Base-by-base conservation (phyloP, 2,888 invertebrate species). In the Lathronympha strigana region DNA sequence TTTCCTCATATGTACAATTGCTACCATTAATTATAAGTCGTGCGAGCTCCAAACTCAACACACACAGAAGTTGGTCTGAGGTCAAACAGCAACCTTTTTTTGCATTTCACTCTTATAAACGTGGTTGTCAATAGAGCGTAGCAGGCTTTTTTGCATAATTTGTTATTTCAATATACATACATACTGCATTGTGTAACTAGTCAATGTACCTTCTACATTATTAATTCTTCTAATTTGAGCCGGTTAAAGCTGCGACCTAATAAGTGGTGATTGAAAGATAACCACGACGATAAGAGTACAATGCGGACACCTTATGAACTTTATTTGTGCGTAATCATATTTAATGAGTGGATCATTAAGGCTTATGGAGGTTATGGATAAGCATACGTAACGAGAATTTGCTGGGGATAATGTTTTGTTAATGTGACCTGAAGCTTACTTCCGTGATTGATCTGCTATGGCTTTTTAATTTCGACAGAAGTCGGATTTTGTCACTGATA, bases 241-340 rank as follows among this genome's bases (percentile, higher is more conserved):
- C 61, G 69, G 71, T 69, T 61, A 55, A 43, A 1, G 0, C 1
- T 73, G 63, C 72, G 74, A 63, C 70, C 76, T 79, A 77, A 80
- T 82, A 79, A 79, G 69, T 72, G 58, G 62, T 60, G 76, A 78
- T 80, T 70, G 72, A 80, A 73, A 15, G 67, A 74, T 76, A 67
- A 66, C 57, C 63, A 64, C 72, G 64, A n/a, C n/a, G n/a, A n/a
- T n/a, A n/a, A n/a, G n/a, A 72, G 69, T 69, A 69, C 67, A 69
- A 73, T 73, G 69, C 67, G 21, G 63, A 69, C 60, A 47, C 54
- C 47, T 61, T 47, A 40, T 28, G 36, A 47, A 60, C 54, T 54
- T 66, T 60, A 60, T 61, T 66, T 54, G 60, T 66, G 23, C 21
- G 66, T 61, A 66, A 66, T 66, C 66, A 54, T 60, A 61, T 66